Conservation (phyloP, 2,113 vertebrate genomes). For the Motacilla alba region DNA sequence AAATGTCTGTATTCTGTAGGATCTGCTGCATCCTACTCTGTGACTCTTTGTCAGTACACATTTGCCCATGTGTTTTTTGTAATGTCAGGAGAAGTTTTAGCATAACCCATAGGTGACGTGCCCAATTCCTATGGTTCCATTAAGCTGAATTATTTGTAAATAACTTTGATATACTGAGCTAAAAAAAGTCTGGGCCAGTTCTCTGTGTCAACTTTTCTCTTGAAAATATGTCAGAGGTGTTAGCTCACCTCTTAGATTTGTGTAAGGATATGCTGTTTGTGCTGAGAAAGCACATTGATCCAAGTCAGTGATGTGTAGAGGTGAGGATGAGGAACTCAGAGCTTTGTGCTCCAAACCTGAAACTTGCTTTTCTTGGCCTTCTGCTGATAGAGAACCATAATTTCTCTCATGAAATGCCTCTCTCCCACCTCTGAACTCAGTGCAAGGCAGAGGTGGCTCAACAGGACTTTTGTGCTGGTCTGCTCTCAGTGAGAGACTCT, state of each 20-base stretch:
- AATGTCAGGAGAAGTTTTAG: not conserved
- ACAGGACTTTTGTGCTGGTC: not conserved
- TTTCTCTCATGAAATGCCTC: not conserved
- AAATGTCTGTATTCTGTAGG: not conserved
- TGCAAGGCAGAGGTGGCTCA: not conserved
- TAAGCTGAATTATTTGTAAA: not conserved
- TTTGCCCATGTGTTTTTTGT: not conserved
- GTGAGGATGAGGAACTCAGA: not conserved
- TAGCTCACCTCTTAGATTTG: not conserved
- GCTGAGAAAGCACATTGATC: not conserved
- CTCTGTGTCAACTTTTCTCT: not conserved
- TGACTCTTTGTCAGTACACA: not conserved
- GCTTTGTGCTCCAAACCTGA: not conserved
- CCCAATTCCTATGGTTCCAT: not conserved
- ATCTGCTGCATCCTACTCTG: not conserved
- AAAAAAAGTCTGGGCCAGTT: not conserved
- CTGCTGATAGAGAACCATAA: not conserved
- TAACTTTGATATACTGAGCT: not conserved
- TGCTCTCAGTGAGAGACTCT: not conserved
- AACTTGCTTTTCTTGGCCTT: not conserved
- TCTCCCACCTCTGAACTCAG: not conserved
- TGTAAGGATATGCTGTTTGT: not conserved
- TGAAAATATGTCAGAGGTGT: not conserved
- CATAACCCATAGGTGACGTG: fast-evolving
- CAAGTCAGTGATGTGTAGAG: not conserved